phyloP scores from a whole-genome alignment of 1,140 invertebrate genomes.

The Drosophila repleta region DNA sequence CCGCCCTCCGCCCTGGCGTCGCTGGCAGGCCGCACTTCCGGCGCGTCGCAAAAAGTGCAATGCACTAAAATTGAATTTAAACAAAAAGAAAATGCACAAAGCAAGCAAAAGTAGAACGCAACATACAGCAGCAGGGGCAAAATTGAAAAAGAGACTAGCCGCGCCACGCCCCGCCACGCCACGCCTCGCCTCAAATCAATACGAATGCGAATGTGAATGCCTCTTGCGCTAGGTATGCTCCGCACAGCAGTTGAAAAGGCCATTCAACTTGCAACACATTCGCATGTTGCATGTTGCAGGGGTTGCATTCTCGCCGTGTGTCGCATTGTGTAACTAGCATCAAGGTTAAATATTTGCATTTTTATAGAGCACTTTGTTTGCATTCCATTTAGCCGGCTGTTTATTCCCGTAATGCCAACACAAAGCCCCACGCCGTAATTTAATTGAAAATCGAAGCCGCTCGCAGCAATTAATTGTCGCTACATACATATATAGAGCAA shows the following conservation, averaged over 20 bases:
- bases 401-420: slow-evolving; percentile 35
- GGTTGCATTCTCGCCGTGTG: slow-evolving; percentile 15
- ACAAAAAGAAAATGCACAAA: slow-evolving; percentile 60
- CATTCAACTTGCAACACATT: slow-evolving; percentile 59
- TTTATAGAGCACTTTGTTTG: slow-evolving; percentile 55
- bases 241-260: slow-evolving; percentile 53
- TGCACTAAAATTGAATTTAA: slow-evolving; percentile 81
- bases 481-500: slow-evolving; percentile 20
- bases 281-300: slow-evolving; percentile 6
- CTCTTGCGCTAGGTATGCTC: background rate
- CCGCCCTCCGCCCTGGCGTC: slow-evolving; percentile 62
- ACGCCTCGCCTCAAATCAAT: slow-evolving; percentile 57
- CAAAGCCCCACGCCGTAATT: slow-evolving; percentile 54
- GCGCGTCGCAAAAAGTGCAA: slow-evolving; percentile 74
- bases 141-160: slow-evolving; percentile 7
- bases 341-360: slow-evolving; percentile 80
- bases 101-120: slow-evolving; percentile 59
- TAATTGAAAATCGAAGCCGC: slow-evolving; percentile 55
- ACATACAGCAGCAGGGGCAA: slow-evolving; percentile 37
- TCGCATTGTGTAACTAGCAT: slow-evolving; percentile 54
- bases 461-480: slow-evolving; percentile 58
- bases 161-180: slow-evolving; percentile 26
- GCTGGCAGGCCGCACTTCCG: slow-evolving; percentile 63
- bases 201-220: slow-evolving; percentile 19
- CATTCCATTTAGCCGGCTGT: slow-evolving; percentile 41